Conservation (phyloP, 2,888 invertebrate species). For the Belgica antarctica region DNA sequence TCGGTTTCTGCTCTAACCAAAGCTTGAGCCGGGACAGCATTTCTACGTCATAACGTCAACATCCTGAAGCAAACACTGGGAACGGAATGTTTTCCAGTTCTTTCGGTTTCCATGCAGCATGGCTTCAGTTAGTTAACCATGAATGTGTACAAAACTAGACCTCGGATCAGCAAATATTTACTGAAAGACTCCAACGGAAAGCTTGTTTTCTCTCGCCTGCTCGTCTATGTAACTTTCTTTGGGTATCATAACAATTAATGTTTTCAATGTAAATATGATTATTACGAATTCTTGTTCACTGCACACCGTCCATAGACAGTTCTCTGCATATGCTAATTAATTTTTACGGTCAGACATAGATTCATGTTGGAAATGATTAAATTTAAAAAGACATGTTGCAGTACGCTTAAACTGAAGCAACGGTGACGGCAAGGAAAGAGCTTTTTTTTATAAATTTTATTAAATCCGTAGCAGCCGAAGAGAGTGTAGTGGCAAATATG, state of each 20-base stretch:
- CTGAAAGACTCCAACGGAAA: neutral
- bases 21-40: too few relatives aligned
- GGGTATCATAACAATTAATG: neutral
- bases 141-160: neutral
- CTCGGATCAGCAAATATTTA: neutral
- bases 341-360: too few relatives aligned
- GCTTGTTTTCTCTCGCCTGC: neutral
- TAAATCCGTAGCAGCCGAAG: neutral
- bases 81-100: neutral
- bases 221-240: neutral
- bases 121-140: too few relatives aligned
- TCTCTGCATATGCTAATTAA: conserved; percentile 9
- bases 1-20: too few relatives aligned
- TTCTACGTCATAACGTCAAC: too few relatives aligned
- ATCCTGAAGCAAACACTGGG: neutral
- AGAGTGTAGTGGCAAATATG: conserved; percentile 2
- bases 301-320: neutral
- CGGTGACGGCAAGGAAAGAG: neutral
- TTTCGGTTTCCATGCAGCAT: too few relatives aligned
- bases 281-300: neutral
- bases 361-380: too few relatives aligned
- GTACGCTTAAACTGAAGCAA: too few relatives aligned
- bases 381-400: too few relatives aligned
- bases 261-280: conserved; percentile 6
- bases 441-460: neutral